Conservation (phyloP, 2,888 invertebrate genomes). For the Nudaria mundana region DNA sequence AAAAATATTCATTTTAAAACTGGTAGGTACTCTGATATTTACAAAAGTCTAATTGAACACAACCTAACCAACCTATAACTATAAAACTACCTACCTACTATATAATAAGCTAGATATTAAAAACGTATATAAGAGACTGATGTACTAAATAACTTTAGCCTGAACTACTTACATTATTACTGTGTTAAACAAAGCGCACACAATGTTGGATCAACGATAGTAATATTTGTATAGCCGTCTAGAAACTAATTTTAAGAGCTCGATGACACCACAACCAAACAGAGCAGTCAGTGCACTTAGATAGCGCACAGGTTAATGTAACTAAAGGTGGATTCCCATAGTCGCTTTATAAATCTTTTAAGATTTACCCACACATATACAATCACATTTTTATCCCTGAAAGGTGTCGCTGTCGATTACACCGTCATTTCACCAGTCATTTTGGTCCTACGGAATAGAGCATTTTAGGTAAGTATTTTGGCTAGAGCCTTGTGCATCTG, state of each 20-base stretch:
- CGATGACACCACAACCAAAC: slow-evolving; percentile 20
- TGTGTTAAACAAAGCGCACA: slow-evolving; percentile 4
- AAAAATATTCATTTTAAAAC: too few species aligned
- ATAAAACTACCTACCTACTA: background rate
- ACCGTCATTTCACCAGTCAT: too few species aligned
- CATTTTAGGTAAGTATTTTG: too few species aligned
- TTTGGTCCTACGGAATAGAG: too few species aligned
- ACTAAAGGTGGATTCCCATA: background rate
- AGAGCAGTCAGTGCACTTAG: slow-evolving; percentile 32
- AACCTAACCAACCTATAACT: background rate
- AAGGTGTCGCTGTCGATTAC: too few species aligned
- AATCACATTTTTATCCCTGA: too few species aligned
- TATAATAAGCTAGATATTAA: too few species aligned
- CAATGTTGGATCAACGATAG: slow-evolving; percentile 14
- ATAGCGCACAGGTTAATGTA: slow-evolving; percentile 36
- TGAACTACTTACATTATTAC: slow-evolving; percentile 1
- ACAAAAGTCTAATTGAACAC: background rate
- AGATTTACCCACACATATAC: too few species aligned
- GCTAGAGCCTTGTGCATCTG: too few species aligned
- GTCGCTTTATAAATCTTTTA: too few species aligned
- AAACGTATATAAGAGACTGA: too few species aligned
- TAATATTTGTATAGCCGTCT: slow-evolving; percentile 14
- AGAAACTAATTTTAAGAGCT: slow-evolving; percentile 7
- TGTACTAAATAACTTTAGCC: background rate
- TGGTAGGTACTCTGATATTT: too few species aligned